phyloP scores from a whole-genome alignment of 2,888 invertebrate species.

The Plusia festucae region DNA sequence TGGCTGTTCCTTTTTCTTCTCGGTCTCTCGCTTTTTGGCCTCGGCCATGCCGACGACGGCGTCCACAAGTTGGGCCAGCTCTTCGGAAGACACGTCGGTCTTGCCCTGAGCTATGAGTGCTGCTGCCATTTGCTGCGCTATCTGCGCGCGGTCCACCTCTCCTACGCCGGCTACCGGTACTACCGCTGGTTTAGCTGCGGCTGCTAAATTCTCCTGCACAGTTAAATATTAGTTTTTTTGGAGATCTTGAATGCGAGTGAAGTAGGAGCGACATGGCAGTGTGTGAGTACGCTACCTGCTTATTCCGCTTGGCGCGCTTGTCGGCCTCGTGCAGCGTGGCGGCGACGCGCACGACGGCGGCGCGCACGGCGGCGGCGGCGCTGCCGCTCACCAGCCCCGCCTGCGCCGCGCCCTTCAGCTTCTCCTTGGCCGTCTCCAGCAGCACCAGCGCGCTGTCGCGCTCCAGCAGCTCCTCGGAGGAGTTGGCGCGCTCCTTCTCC shows the following conservation, averaged over 20 bases:
- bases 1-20: conserved; percentile 57
- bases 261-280: too few species aligned
- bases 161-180: conserved; percentile 93
- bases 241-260: too few species aligned
- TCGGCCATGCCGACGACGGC: conserved; percentile 91
- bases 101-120: conserved; percentile 94
- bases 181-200: conserved; percentile 72
- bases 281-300: not conserved
- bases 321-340: conserved; percentile 92
- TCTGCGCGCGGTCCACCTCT: conserved; percentile 93
- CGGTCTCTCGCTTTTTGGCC: conserved; percentile 79
- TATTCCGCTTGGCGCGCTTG: conserved; percentile 60
- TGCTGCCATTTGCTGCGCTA: conserved; percentile 94
- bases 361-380: conserved; percentile 93
- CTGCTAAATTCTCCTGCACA: conserved; percentile 64
- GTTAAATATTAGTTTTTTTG: not conserved
- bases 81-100: conserved; percentile 94
- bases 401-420: conserved; percentile 93
- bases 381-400: conserved; percentile 90
- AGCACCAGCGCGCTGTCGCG: conserved; percentile 93
- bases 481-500: conserved; percentile 93
- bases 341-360: conserved; percentile 93
- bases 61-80: conserved; percentile 94
- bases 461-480: conserved; percentile 92
- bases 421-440: conserved; percentile 96